Conservation (phyloP, 2,113 vertebrate genomes). For the Myrmophylax atrothorax region DNA sequence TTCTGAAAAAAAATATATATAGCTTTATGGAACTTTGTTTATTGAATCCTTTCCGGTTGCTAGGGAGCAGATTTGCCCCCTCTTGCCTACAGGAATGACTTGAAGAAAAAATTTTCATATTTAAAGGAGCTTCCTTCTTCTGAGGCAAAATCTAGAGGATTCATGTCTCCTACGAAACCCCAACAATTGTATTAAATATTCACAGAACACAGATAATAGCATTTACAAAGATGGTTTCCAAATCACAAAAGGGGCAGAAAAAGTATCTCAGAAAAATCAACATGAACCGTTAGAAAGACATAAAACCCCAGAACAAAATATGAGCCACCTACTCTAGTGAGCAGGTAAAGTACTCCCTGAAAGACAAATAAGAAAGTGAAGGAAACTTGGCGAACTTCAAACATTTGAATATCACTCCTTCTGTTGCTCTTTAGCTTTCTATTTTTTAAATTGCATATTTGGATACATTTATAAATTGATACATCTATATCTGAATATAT, state of each 20-base stretch:
- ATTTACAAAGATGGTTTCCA: background rate
- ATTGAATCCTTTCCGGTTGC: background rate
- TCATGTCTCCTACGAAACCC: background rate
- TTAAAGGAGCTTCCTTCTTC: background rate
- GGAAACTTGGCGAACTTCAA: rapidly evolving
- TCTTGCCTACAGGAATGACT: background rate
- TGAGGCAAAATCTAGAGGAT: background rate
- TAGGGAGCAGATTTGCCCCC: background rate
- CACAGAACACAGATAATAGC: background rate
- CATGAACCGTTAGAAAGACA: background rate
- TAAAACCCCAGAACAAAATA: background rate
- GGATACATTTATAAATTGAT: background rate
- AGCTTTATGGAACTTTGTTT: background rate
- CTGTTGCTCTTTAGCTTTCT: background rate
- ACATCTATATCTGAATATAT: background rate
- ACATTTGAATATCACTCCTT: background rate
- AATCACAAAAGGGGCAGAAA: background rate
- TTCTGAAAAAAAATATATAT: background rate
- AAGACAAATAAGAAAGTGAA: background rate
- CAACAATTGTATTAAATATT: background rate
- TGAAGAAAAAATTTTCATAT: background rate
- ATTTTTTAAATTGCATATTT: background rate
- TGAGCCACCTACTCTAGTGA: background rate
- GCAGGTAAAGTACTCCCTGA: background rate
- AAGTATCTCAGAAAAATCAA: background rate